Base-by-base conservation (phyloP, 2,797 vertebrate species). In the Harpia harpyja region DNA sequence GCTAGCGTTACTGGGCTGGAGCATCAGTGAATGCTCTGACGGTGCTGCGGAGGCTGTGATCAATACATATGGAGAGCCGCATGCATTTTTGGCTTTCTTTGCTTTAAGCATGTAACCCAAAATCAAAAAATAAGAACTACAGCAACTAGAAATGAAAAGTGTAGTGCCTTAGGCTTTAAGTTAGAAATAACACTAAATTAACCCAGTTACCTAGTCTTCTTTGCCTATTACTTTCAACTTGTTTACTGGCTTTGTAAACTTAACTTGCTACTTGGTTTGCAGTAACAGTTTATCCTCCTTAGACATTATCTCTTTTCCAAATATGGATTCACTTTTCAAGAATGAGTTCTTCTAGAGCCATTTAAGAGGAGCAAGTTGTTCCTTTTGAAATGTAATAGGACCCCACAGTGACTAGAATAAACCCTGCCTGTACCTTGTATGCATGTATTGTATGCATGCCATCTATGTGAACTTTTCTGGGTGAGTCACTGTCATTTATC, bases 401-500 rank as follows among this genome's bases (percentile, higher is more conserved):
- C n/a, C 20, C 8, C 14, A 33, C 57, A 25, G 75, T 20, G 49
- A 44, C 28, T 65, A 57, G 49, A 59, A 17, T 43, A 60, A 74
- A 23, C 33, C 46, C n/a, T 89, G 49, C 30, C 35, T 7, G 10
- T 37, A 2, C 44, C 15, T 28, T 32, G 37, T 72, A 15, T 15
- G 35, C 2, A 0, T 6, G 30, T 72, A 9, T 28, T 22, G 43
- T 56, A 4, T 30, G 11, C 9, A 7, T 28, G 44, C 20, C 35
- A 28, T 63, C 44, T 33, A 1, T 32, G 35, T 77, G 85, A 72
- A 9, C 56, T 70, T 22, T 7, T 8, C 77, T 56, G 86, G 46
- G 28, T 92, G 85, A 85, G 61, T 92, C 89, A 94, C n/a, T 92
- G 87, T 53, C 60, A 74, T 8, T 83, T 44, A n/a, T 49, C 48